These are phyloP conservation scores for Temnopleurus reevesii DNA, from an alignment of 53 echinoderm and acorn worm species.

Conservation along the genomic window DNA sequence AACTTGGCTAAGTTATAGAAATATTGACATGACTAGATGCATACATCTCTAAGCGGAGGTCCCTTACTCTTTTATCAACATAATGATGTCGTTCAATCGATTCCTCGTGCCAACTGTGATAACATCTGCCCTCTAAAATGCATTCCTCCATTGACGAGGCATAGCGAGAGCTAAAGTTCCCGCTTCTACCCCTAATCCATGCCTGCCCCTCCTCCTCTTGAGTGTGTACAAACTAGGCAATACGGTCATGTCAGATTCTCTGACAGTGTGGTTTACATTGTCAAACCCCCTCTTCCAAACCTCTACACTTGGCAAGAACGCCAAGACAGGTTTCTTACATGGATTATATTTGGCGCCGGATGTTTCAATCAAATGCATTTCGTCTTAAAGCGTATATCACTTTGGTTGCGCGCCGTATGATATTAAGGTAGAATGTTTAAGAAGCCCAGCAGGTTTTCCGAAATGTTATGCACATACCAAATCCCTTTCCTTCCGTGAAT, in stretches of 20 bases:
- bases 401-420: too few relatives aligned
- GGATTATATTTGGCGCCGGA: too few relatives aligned
- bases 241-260: background rate
- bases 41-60: too few relatives aligned
- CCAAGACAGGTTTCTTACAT: background rate
- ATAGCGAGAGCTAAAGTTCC: background rate
- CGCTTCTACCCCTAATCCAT: background rate
- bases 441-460: too few relatives aligned
- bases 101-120: slow-evolving; percentile 9
- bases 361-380: too few relatives aligned
- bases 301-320: background rate
- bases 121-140: slow-evolving; percentile 3
- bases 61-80: background rate
- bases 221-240: background rate
- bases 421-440: too few relatives aligned
- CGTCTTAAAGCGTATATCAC: too few relatives aligned
- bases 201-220: background rate
- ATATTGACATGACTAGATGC: too few relatives aligned
- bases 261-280: slow-evolving; percentile 9
- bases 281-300: background rate
- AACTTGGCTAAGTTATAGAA: too few relatives aligned
- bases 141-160: slow-evolving; percentile 2
- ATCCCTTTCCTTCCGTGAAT: too few relatives aligned
- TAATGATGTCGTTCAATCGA: background rate
- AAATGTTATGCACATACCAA: too few relatives aligned